phyloP scores from a whole-genome alignment of 2,113 vertebrate species.

The Sinocyclocheilus anophthalmus region DNA sequence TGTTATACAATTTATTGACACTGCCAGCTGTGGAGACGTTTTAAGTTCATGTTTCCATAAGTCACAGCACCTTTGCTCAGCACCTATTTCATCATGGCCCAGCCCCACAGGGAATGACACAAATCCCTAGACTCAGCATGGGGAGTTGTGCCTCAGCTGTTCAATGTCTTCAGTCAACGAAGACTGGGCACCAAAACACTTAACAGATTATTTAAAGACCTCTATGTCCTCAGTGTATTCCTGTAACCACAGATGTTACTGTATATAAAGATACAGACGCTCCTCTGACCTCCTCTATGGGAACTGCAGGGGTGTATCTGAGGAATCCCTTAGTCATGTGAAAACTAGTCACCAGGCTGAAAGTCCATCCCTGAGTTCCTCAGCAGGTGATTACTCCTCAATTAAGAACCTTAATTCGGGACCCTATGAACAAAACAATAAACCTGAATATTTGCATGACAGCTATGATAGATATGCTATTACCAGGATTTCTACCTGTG shows the following conservation, averaged over 20 bases:
- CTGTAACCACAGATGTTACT: slow-evolving; percentile 49
- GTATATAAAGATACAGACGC: not conserved
- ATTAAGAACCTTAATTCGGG: slow-evolving; percentile 9
- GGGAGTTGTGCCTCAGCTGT: slow-evolving; percentile 54
- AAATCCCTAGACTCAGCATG: slow-evolving; percentile 53
- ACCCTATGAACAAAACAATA: slow-evolving; percentile 29
- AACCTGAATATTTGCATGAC: not conserved
- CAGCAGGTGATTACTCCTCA: not conserved
- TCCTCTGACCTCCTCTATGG: not conserved
- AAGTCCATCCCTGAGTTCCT: not conserved
- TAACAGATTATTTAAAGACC: slow-evolving; percentile 12
- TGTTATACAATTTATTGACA: slow-evolving; percentile 17
- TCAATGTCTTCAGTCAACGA: slow-evolving; percentile 52
- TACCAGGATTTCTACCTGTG: slow-evolving; percentile 53
- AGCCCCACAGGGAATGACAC: slow-evolving; percentile 4
- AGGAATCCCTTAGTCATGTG: slow-evolving; percentile 4
- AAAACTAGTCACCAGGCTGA: not conserved
- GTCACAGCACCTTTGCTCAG: not conserved
- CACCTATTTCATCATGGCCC: not conserved
- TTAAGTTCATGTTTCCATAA: slow-evolving; percentile 5
- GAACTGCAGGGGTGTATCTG: not conserved
- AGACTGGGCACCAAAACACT: slow-evolving; percentile 35
- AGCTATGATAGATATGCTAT: not conserved
- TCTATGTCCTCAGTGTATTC: slow-evolving; percentile 53
- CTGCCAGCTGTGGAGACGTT: slow-evolving; percentile 31